Evolutionary conservation across 2,888 invertebrate species (phyloP), one percentile per base, ranked within the genome.

Genomic region (Nebria brevicollis): DNA sequence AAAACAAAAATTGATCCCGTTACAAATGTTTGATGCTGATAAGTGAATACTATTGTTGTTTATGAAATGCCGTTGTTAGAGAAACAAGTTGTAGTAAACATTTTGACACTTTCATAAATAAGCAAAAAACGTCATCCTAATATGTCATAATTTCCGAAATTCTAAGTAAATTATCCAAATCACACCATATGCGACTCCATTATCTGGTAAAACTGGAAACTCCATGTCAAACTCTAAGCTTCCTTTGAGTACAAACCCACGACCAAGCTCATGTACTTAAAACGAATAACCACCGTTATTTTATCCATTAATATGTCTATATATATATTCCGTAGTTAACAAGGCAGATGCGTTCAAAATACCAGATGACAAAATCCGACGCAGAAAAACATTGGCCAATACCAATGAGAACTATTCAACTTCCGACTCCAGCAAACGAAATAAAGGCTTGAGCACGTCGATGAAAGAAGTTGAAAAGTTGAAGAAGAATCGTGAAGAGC

Each of bases 401-500:
- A 11, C 72, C 26, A 78, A 41, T 11, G 78, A 78, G 64, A 65
- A 66, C 13, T 73, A 66, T n/a, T 15, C 78, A 15, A 41, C 72
- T 20, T 15, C 72, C 15, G 72, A 78, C 15, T 72, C 72, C 34
- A 64, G 42, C 11, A 70, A 20, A 70, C 25, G 34, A 25, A 11
- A 13, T 8, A 54, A 26, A 65, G 65, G 54, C 20, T 43, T 25
- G 7, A 74, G 42, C 7, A 80, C 75, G 25, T 80, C 80, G 3
- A 80, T 80, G 80, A 66, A 90, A 89, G 85, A 91, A 92, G 85
- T 99, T 34, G 99, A 99, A 89, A 92, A 95, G 85, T 93, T 99
- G 85, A 97, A 98, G 90, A 97, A 97, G 90, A 97, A 97, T 88
- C 91, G 99, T 1, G 98, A 99, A 89, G 97, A 98, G 89, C 91